phyloP scores from a whole-genome alignment of 2,797 vertebrate species.

The Hydrolagus colliei region DNA sequence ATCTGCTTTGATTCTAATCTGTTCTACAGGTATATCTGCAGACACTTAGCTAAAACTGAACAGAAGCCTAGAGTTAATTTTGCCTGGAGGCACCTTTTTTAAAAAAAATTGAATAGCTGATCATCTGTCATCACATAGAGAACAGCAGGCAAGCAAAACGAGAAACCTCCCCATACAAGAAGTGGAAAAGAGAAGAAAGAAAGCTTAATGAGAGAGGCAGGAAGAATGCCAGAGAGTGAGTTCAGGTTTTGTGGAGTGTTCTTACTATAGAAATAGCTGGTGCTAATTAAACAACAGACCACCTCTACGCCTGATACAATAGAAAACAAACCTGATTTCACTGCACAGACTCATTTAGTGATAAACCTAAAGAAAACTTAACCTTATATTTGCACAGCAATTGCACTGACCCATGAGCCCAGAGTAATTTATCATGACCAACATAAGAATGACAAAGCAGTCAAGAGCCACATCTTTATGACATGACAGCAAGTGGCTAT shows the following conservation, averaged over 20 bases:
- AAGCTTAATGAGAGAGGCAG: not conserved
- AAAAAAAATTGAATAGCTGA: not conserved
- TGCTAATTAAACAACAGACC: constrained; percentile 37
- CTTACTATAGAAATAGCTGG: rapidly evolving
- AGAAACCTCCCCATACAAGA: not conserved
- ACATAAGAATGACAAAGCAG: constrained; percentile 6
- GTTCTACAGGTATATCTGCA: no score
- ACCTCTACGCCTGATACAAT: constrained; percentile 35
- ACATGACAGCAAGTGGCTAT: not conserved
- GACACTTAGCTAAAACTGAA: not conserved
- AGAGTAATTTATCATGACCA: constrained; percentile 43
- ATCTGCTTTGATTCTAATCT: no score
- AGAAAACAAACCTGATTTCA: constrained; percentile 35
- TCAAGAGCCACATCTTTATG: not conserved
- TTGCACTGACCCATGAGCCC: constrained; percentile 41
- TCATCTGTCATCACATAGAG: constrained; percentile 19
- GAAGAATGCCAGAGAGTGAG: constrained; percentile 12
- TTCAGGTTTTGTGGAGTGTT: constrained; percentile 32
- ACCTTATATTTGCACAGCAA: constrained; percentile 38
- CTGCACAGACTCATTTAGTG: constrained; percentile 35
- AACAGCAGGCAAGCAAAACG: constrained; percentile 21
- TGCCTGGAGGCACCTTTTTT: constrained; percentile 10
- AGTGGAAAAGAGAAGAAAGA: constrained; percentile 4
- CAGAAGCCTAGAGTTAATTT: not conserved
- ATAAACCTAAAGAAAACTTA: constrained; percentile 40